Evolutionary conservation across 1,140 invertebrate genomes (phyloP).

Genomic region (Melipona quadrifasciata): DNA sequence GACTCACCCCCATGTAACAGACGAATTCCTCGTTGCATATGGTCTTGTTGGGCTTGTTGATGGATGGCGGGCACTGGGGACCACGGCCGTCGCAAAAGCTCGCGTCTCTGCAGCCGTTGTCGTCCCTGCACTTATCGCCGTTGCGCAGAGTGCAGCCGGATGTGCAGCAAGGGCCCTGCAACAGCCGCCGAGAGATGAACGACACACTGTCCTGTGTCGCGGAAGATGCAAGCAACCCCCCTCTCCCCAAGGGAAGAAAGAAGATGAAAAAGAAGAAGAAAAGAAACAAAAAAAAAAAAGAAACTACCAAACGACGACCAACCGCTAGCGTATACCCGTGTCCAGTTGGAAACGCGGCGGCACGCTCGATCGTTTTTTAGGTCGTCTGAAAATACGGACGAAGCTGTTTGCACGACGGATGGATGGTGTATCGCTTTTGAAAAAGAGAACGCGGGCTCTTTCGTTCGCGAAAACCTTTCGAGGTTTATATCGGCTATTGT

Average conservation of each 20-base stretch:
- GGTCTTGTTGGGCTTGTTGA: conserved; percentile 96
- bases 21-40: conserved; percentile 96
- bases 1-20: conserved; percentile 95
- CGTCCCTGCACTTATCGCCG: conserved; percentile 93
- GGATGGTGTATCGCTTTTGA: no score
- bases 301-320: background rate
- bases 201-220: background rate
- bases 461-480: background rate
- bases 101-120: conserved; percentile 95
- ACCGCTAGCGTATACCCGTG: background rate
- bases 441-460: background rate
- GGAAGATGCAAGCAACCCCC: background rate
- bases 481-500: background rate
- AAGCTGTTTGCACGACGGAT: background rate
- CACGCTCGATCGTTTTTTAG: background rate
- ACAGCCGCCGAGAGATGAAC: conserved; percentile 56
- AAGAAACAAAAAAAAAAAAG: background rate
- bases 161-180: conserved; percentile 96
- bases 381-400: conserved; percentile 3
- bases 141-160: conserved; percentile 92
- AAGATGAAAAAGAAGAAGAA: background rate
- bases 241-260: no score
- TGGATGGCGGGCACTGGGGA: conserved; percentile 92
- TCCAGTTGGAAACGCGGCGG: background rate
- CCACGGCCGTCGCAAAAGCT: conserved; percentile 93